A percentile compares a stretch with the other conserved stretches of the same genome.
phyloP scores from a whole-genome alignment of 2,888 invertebrate genomes.

The Himalopsyche japonica region DNA sequence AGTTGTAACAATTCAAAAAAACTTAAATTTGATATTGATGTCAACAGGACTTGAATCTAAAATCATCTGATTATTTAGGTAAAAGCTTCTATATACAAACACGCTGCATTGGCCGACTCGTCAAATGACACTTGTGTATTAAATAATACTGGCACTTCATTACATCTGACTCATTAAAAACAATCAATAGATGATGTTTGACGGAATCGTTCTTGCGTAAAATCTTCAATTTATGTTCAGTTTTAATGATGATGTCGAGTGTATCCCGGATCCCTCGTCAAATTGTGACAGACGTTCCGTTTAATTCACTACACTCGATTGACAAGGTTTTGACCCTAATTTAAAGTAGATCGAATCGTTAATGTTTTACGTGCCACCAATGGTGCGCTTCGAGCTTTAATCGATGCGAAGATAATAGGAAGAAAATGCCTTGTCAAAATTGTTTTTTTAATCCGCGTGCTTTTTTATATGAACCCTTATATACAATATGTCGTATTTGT shows the following conservation, averaged over 20 bases:
- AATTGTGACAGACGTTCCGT: neutral
- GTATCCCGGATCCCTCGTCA: neutral
- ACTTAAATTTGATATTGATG: too few relatives aligned
- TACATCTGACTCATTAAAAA: neutral
- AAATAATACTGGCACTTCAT: neutral
- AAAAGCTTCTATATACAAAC: too few relatives aligned
- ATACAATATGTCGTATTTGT: too few relatives aligned
- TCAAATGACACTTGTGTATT: neutral
- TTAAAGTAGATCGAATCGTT: neutral
- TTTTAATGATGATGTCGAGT: neutral
- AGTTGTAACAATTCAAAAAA: too few relatives aligned
- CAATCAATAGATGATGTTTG: neutral
- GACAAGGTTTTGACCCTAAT: neutral
- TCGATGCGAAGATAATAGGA: too few relatives aligned
- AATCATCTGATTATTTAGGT: too few relatives aligned
- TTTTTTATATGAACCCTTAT: too few relatives aligned
- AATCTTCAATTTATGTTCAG: neutral
- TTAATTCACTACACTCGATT: conserved; percentile 1
- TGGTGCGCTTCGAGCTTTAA: neutral
- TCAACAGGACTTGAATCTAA: too few relatives aligned
- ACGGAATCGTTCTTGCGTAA: neutral
- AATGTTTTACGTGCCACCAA: neutral
- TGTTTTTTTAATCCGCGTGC: too few relatives aligned
- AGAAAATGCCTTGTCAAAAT: too few relatives aligned
- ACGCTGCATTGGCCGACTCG: too few relatives aligned